Conservation (phyloP, 2,797 vertebrate species). For the Siniperca scherzeri region DNA sequence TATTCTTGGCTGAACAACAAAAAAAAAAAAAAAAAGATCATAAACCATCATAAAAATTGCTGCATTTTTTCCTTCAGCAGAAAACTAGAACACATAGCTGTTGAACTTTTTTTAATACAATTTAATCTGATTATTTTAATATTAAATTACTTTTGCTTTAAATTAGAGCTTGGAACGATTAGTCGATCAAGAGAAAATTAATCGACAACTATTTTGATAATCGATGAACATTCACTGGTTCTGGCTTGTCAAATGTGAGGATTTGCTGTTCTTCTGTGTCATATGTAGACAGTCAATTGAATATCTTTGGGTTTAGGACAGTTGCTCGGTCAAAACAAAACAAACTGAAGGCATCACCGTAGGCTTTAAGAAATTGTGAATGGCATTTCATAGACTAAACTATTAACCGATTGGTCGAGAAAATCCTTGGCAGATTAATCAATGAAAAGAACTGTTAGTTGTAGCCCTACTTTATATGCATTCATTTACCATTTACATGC, state of each 20-base stretch:
- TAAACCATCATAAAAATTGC: background rate
- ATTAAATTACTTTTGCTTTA: background rate
- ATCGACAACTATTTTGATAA: background rate
- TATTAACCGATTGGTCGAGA: background rate
- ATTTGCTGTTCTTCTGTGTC: background rate
- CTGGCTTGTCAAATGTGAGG: background rate
- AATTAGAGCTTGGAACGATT: background rate
- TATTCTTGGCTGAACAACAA: background rate
- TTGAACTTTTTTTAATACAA: background rate
- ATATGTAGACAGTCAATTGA: background rate
- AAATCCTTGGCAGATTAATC: background rate
- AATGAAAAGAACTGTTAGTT: background rate
- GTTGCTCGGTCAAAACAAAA: background rate
- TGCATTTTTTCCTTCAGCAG: background rate
- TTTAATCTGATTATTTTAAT: background rate
- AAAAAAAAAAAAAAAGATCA: background rate
- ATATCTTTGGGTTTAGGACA: background rate
- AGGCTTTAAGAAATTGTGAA: background rate
- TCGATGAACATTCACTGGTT: too few species aligned
- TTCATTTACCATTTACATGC: background rate
- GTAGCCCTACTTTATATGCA: background rate
- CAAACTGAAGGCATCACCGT: background rate
- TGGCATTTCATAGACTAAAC: background rate
- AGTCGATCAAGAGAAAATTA: too few species aligned
- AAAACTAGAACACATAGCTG: background rate